These are phyloP conservation scores for Clistopyga incitator DNA, from an alignment of 2,888 invertebrate genomes.

Conservation along the genomic window DNA sequence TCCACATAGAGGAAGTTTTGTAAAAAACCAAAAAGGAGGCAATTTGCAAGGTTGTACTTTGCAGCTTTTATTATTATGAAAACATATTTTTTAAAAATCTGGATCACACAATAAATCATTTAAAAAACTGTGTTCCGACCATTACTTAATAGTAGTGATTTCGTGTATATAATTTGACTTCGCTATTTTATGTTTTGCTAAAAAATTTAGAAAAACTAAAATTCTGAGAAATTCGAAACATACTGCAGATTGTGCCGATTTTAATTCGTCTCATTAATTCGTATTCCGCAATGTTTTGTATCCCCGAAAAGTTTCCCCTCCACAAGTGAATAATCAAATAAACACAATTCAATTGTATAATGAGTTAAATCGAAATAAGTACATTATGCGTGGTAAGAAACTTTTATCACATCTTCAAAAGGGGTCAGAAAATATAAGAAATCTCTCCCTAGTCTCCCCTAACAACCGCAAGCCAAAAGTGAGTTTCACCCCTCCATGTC, in stretches of 20 bases:
- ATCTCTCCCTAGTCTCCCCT: background rate
- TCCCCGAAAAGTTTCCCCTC: background rate
- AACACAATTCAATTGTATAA: slow-evolving; percentile 1
- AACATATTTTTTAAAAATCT: too few species aligned
- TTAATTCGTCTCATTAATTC: background rate
- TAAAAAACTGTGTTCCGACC: too few species aligned
- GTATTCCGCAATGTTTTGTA: background rate
- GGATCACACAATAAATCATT: too few species aligned
- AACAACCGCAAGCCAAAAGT: background rate
- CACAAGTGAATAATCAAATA: background rate
- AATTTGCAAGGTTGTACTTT: background rate
- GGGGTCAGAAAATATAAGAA: background rate
- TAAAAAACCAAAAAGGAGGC: too few species aligned
- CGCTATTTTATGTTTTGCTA: too few species aligned
- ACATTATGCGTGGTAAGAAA: slow-evolving; percentile 5
- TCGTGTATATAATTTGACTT: too few species aligned
- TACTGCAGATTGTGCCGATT: too few species aligned
- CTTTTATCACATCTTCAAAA: background rate
- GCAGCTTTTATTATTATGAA: background rate
- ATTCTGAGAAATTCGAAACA: too few species aligned
- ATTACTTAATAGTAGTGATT: too few species aligned
- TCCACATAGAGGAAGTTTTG: too few species aligned
- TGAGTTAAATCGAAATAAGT: background rate
- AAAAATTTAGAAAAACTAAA: too few species aligned
- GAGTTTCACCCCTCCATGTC: background rate